Base-by-base conservation (phyloP, 2,888 invertebrate species). In the Cheilosia scutellata region DNA sequence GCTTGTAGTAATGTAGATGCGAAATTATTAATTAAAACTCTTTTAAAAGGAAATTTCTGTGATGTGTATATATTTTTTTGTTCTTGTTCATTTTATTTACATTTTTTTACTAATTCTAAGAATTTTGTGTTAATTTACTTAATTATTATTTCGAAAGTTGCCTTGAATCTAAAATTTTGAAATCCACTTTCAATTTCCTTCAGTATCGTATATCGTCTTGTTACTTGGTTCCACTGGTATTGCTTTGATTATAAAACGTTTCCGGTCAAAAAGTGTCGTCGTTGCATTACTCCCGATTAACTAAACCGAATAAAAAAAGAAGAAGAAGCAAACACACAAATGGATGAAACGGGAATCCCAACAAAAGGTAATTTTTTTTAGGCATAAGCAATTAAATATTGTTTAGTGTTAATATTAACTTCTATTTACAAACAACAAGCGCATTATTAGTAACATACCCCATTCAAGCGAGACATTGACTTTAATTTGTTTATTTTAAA, bases 211-310 rank as follows among this genome's bases (percentile, higher is more conserved):
- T 33, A 91, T 84, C 74, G 91, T 92, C 88, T 88, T 91, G 82
- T 91, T 91, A 82, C 90, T 90, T 71, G 89, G 88, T 58, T 92
- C 90, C 72, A 92, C 89, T 82, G 90, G 89, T 58, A 91, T 89
- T 42, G 92, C 91, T 87, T 91, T 91, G 13, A 92, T 87, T 71
- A 92, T 91, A 86, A 90, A 92, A 77, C 91, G 90, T 74, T 89
- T 89, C 62, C 92, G 91, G 88, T 92, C 91, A 62, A 87, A 78
- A 42, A 88, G 27, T 25, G 88, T 40, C 49, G 63, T 58, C 5
- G 74, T 53, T n/a, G 79, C 51, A 68, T 53, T 74, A 71, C 25
- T 53, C 25, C 51, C 51, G 5, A 27, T 51, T 51, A 51, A 5
- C 51, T 51, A 51, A 51, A 27, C 11, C 9, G 55, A 47, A 87